phyloP scores from a whole-genome alignment of 2,113 vertebrate species.

The Rousettus leschenaultii region DNA sequence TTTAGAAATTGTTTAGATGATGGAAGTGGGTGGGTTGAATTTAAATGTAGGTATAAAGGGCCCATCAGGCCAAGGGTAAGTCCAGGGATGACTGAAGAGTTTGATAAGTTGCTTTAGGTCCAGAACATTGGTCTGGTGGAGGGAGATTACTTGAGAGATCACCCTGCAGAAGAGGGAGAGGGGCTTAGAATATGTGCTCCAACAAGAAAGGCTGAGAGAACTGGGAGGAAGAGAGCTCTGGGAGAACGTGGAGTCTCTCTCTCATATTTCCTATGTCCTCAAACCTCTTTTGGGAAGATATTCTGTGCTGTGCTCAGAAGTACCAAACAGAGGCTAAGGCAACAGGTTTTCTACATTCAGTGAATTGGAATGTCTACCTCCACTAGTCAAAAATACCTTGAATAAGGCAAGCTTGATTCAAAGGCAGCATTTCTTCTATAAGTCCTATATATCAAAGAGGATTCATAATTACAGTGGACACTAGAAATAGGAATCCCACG shows the following conservation, averaged over 20 bases:
- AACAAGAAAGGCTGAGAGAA: background rate
- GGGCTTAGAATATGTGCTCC: background rate
- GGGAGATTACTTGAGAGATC: background rate
- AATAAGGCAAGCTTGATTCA: slow-evolving; percentile 65
- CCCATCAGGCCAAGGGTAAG: background rate
- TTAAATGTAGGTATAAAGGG: background rate
- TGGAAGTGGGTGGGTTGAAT: background rate
- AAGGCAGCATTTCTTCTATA: slow-evolving; percentile 62
- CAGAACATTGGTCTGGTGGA: background rate
- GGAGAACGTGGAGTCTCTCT: background rate
- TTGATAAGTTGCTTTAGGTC: background rate
- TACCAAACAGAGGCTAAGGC: background rate
- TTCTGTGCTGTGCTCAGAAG: background rate
- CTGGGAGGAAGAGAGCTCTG: background rate
- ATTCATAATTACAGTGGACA: slow-evolving; percentile 67
- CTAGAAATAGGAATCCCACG: slow-evolving; percentile 75
- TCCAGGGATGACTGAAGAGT: background rate
- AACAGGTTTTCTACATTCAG: slow-evolving; percentile 13
- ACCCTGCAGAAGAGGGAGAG: background rate
- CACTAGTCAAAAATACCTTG: slow-evolving; percentile 52
- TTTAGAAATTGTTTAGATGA: background rate
- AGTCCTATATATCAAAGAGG: background rate
- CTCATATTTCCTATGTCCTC: background rate
- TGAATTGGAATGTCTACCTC: slow-evolving; percentile 24
- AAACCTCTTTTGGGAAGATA: background rate